Evolutionary conservation across 2,113 vertebrate genomes (phyloP), one percentile per base, ranked within the genome.

Genomic region (Megaleporinus macrocephalus): DNA sequence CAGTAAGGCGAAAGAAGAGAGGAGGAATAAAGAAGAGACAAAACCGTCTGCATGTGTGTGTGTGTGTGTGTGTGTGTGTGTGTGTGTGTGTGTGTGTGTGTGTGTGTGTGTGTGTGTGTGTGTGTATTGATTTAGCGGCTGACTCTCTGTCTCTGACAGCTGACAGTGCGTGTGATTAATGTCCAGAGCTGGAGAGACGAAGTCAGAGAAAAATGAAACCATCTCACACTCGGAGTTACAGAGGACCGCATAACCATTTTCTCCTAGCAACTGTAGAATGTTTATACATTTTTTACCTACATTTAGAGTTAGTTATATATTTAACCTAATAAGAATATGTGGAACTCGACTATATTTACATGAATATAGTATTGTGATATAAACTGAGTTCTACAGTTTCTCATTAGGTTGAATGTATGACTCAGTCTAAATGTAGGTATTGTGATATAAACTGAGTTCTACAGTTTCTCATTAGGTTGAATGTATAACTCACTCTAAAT

Each of bases 121-220:
- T 78, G 82, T 53, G 49, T 80, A 72, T 83, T 77, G 81, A 78
- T 83, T 75, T 81, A 75, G 74, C 74, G 80, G 57, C 81, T 53
- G 74, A 72, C 74, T 83, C 68, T 29, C 65, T 30, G 33, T 78
- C 74, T 78, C 55, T 83, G 74, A 77, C 62, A 77, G 81, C 61
- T 76, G 79, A 72, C 63, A 80, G 69, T 80, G 65, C 62, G 80
- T 85, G 83, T 85, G 78, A 70, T 76, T 83, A 83, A 83, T 83
- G 74, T 83, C 81, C 74, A 83, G 57, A 71, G 66, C 70, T 72
- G 55, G 30, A 82, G 65, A 62, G 41, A 41, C 20, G 26, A 57
- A 57, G 30, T 36, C 65, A 22, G 30, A 68, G 73, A 76, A 55
- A 72, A 33, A 72, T 76, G 62, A 69, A 71, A 72, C 26, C 71